Evolutionary conservation across 1,140 invertebrate species (phyloP).

Genomic region (Harpegnathos saltator): DNA sequence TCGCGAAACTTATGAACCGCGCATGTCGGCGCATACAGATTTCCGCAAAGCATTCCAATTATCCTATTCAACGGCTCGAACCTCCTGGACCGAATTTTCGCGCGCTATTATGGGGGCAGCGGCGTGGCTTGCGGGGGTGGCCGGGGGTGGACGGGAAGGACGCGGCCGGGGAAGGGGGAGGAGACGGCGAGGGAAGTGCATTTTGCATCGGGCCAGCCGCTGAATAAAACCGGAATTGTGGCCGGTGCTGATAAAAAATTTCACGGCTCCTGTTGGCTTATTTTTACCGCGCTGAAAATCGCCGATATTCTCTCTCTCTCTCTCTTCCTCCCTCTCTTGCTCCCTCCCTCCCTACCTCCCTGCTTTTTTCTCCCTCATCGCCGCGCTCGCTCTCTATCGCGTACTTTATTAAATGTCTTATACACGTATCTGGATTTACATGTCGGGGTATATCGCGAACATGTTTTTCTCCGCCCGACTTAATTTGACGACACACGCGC

Average conservation of each 20-base stretch:
- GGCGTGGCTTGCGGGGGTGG: too few relatives aligned
- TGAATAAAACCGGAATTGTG: slow-evolving; percentile 26
- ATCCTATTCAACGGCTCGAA: slow-evolving; percentile 49
- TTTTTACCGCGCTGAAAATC: neutral
- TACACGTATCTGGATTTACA: neutral
- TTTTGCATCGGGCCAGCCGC: neutral
- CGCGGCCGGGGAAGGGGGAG: too few relatives aligned
- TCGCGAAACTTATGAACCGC: slow-evolving; percentile 51
- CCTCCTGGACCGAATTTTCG: slow-evolving; percentile 29
- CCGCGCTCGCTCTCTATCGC: neutral
- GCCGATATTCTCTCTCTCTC: neutral
- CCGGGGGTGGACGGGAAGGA: too few relatives aligned
- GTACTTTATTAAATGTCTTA: neutral
- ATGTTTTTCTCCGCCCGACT: too few relatives aligned
- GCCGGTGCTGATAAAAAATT: slow-evolving; percentile 34
- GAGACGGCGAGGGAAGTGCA: neutral
- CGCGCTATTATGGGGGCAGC: slow-evolving; percentile 14
- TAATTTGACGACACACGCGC: too few relatives aligned
- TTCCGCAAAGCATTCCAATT: slow-evolving; percentile 61
- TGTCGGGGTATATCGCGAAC: neutral
- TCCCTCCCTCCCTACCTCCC: too few relatives aligned
- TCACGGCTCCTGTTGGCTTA: neutral
- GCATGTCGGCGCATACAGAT: slow-evolving; percentile 64
- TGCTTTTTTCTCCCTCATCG: too few relatives aligned
- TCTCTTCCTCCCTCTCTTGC: neutral